Base-by-base conservation (phyloP, 2,797 vertebrate genomes). In the Neopelma chrysocephalum region DNA sequence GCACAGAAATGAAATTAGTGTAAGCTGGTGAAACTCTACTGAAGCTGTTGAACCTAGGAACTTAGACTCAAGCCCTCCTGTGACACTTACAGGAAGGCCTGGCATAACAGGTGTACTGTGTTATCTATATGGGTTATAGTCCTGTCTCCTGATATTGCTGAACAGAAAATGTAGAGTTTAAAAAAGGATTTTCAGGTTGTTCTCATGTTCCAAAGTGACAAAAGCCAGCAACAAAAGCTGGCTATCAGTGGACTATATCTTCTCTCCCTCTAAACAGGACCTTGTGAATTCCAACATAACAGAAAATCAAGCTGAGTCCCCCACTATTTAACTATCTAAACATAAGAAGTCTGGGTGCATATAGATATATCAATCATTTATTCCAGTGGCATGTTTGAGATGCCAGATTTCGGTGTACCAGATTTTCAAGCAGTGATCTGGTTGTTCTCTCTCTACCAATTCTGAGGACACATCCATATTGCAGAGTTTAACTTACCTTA, bases 281-380 rank as follows among this genome's bases (percentile, higher is more conserved):
- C 27, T 87, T 58, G 58, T 21, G 14, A 56, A 36, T 83, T 88
- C n/a, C 40, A 83, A 0, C 4, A 32, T 31, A 47, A 60, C 6
- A 66, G 15, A 72, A 89, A 64, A 45, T 43, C 43, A 20, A 34
- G 29, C n/a, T 77, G 31, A 47, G 34, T 77, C 3, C 3, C 5
- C 18, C 1, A 1, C 1, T 58, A 7, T 29, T 51, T 47, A 75
- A 72, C 5, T 43, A 48, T 69, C 61, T 54, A 66, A 78, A n/a
- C 2, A 20, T 29, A 47, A 31, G 10, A 51, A 20, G 9, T 32
- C 13, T 16, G 27, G 12, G 5, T 47, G 27, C 20, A 8, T 57
- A 65, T 8, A 73, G 32, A 25, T 64, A 36, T 5, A 64, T 3
- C 3, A 12, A 23, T 32, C 0, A 0, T 60, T 91, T 47, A 75